Base-by-base conservation (phyloP, 2,113 vertebrate species). In the Hippolais icterina region DNA sequence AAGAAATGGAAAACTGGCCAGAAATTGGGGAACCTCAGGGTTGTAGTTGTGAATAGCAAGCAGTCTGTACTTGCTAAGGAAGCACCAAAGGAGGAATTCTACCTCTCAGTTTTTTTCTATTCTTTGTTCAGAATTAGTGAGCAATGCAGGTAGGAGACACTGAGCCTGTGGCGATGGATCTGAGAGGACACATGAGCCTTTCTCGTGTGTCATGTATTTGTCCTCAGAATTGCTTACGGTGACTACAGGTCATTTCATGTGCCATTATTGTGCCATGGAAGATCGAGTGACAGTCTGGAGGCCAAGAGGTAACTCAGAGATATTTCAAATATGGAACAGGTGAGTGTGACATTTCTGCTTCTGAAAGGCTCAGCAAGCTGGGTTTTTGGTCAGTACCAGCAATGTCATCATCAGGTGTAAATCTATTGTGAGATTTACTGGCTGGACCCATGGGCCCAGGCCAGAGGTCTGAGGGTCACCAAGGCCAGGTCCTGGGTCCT, bases 391-490 rank as follows among this genome's bases (percentile, higher is more conserved):
- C 47, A 33, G 31, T 57, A 25, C 28, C 28, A 71, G 49, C 44
- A 63, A 18, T 27, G 53, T 53, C n/a, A 42, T 31, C 57, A 20
- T 17, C 39, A 27, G 8, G 5, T 60, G 10, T 69, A 33, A 44
- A 75, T 53, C 64, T 64, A 41, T 68, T 64, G 80, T 47, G 53
- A 57, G 42, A 46, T 66, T 75, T 75, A n/a, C 52, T 24, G 50
- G 24, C 35, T 56, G 82, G n/a, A 56, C 2, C 41, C 29, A 29
- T 20, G 50, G 50, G 28, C n/a, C 16, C 27, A n/a, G 49, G n/a
- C 5, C 49, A 53, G 6, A 3, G 56, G 0, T 15, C 16, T 35
- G 37, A 44, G 66, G 16, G 4, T 9, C 47, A 2, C 1, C 31
- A 31, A 11, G 31, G 37, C 56, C 80, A 52, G 1, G 15, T 16